Base-by-base conservation (phyloP, 1,140 invertebrate species). In the Cydia amplana region DNA sequence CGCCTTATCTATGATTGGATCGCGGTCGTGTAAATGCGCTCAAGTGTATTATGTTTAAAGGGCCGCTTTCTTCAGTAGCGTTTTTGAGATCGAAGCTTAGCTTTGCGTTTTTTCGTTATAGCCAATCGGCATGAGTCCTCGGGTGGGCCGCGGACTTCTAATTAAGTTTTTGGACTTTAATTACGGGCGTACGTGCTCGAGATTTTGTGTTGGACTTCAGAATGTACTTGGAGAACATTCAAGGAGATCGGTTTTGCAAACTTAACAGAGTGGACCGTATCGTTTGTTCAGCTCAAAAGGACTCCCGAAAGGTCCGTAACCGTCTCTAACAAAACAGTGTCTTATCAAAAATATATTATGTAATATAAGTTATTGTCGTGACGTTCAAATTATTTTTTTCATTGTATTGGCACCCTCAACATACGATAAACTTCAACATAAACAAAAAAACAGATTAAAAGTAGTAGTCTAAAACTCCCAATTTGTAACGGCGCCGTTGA, bases 1-100 rank as follows among this genome's bases (percentile, higher is more conserved):
- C 78, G 78, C 79, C 80, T 90, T 92, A 92, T 92, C 90, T 92
- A 92, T 91, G 90, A 92, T 92, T 89, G 88, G 84, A 92, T 92
- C 90, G 88, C 86, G 89, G 90, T 90, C 83, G 82, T 91, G 88
- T 92, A 90, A 90, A 88, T 82, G 85, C 86, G 84, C 82, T 88
- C 85, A 85, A 86, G 87, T 88, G 88, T 87, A 88, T 87, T 87
- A 78, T 86, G 85, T 89, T 82, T 81, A 78, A 85, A 82, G 77
- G 78, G 75, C 80, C 86, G 87, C 83, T 86, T 88, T 87, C 82
- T 90, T 90, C 90, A 87, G 89, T 88, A 91, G 90, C 89, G 49
- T 87, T 85, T 88, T 82, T 84, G 77, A 83, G 83, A 89, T 82
- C 79, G 80, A 83, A 86, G 81, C 78, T 80, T 60, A 79, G 70